A percentile compares a stretch with the other conserved stretches of the same genome.
Conservation (phyloP, 30 jellyfish, hydroid and myxozoan species). For the Chironex yamaguchii region DNA sequence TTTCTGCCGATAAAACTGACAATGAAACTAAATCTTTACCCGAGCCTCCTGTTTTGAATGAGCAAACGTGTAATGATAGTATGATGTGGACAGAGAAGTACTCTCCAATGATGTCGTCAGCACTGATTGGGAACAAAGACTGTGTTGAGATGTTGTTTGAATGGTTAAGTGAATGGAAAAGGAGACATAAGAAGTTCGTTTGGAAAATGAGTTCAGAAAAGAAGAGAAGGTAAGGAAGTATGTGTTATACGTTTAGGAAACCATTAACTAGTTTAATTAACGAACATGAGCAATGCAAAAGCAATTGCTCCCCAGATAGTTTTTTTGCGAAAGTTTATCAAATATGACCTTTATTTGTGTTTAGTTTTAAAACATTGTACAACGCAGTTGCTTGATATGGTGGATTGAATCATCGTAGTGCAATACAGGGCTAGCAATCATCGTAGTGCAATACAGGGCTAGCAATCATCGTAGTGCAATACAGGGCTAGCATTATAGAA, state of each 20-base stretch:
- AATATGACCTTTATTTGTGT: no score
- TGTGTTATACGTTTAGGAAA: constrained; percentile 16
- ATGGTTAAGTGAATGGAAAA: constrained; percentile 96
- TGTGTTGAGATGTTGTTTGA: constrained; percentile 50
- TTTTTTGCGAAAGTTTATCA: neutral
- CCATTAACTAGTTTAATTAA: no score
- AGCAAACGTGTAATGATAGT: constrained; percentile 73
- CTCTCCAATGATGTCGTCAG: constrained; percentile 79
- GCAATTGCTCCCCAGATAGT: no score
- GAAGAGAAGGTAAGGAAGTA: constrained; percentile 36
- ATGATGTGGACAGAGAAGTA: constrained; percentile 96
- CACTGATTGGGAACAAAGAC: constrained; percentile 78
- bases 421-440: no score
- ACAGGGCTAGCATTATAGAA: no score
- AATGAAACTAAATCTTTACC: neutral
- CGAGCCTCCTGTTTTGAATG: constrained; percentile 55
- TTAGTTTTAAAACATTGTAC: no score
- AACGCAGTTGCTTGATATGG: no score
- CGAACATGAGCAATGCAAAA: no score
- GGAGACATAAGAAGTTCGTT: constrained; percentile 71
- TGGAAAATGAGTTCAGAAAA: constrained; percentile 52
- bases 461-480: no score
- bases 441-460: no score
- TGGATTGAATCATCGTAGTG: no score
- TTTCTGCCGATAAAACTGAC: neutral